phyloP scores from a whole-genome alignment of 1,140 invertebrate species.

The Matsumurasca onukii region DNA sequence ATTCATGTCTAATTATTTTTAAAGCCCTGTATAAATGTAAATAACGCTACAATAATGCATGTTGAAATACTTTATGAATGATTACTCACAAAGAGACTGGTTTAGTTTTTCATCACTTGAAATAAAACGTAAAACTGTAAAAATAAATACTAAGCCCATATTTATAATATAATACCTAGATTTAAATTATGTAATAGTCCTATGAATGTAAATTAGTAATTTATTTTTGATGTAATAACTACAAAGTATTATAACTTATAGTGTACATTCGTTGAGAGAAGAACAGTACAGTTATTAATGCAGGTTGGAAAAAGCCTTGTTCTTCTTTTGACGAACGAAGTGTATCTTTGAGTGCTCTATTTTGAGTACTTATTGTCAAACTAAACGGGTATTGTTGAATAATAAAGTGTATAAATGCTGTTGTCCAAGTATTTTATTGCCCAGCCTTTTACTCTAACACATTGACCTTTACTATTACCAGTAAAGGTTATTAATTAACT shows the following conservation, averaged over 20 bases:
- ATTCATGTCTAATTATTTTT: no score
- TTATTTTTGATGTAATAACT: conserved; percentile 5
- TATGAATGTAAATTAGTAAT: conserved; percentile 4
- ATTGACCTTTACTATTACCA: no score
- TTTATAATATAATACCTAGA: neutral
- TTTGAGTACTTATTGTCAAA: no score
- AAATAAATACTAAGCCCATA: neutral
- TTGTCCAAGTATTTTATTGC: no score
- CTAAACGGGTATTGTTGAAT: conserved; percentile 25
- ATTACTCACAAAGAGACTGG: neutral
- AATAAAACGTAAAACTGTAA: neutral
- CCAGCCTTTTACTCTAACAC: no score
- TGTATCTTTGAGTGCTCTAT: no score
- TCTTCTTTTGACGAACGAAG: no score
- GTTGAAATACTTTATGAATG: neutral
- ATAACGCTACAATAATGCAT: neutral
- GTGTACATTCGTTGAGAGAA: neutral
- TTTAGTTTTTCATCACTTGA: neutral
- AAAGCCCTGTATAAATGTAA: no score
- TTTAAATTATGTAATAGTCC: conserved; percentile 21
- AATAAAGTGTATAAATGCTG: conserved; percentile 24
- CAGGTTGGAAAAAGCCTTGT: neutral
- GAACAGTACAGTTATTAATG: neutral
- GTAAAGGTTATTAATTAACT: no score
- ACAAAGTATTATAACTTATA: neutral